Evolutionary conservation across 1,140 invertebrate species (phyloP).

Genomic region (Apis cerana): DNA sequence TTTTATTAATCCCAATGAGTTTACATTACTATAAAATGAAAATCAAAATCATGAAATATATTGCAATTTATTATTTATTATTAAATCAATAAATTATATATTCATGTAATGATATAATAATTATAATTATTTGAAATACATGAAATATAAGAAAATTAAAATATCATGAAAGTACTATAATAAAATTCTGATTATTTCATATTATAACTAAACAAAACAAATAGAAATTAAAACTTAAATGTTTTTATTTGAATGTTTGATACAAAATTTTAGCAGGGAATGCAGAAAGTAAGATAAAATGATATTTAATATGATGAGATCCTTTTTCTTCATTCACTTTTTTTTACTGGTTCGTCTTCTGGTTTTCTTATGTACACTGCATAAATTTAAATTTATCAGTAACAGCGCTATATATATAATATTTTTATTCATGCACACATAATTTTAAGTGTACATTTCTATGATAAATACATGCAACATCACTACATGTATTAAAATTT

Average conservation of each 20-base stretch:
- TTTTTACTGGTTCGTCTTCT: slow-evolving; percentile 44
- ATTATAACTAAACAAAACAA: slow-evolving; percentile 8
- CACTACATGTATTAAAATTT: background rate
- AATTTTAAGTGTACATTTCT: background rate
- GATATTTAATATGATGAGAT: slow-evolving; percentile 18
- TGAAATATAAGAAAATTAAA: background rate
- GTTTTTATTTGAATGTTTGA: slow-evolving; percentile 49
- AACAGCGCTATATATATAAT: background rate
- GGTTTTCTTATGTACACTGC: slow-evolving; percentile 55
- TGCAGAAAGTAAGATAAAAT: slow-evolving; percentile 27
- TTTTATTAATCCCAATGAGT: slow-evolving; percentile 19
- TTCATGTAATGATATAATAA: background rate
- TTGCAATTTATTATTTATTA: background rate
- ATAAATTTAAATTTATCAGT: slow-evolving; percentile 50
- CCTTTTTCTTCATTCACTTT: slow-evolving; percentile 43
- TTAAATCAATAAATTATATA: background rate
- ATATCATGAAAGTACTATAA: slow-evolving; percentile 3
- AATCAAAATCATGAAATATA: background rate
- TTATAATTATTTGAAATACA: background rate
- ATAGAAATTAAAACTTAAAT: slow-evolving; percentile 42
- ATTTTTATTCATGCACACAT: slow-evolving; percentile 17
- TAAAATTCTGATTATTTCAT: background rate
- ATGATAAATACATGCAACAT: background rate
- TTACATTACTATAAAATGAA: slow-evolving; percentile 4
- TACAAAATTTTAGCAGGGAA: slow-evolving; percentile 49